Conservation (phyloP, 2,888 invertebrate genomes). For the Acanthococcus lagerstroemiae region DNA sequence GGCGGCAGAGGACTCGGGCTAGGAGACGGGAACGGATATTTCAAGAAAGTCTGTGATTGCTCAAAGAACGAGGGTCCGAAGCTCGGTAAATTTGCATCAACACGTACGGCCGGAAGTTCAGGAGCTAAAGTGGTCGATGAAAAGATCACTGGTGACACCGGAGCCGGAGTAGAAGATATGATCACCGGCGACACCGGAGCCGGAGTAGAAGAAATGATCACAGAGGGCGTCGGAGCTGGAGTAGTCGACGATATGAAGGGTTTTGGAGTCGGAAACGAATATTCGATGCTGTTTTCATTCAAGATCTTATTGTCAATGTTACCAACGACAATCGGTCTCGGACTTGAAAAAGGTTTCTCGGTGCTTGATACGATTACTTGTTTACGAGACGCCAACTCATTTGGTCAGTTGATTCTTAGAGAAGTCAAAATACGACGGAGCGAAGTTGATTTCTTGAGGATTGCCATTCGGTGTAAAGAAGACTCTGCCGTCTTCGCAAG, state of each 20-base stretch:
- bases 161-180: not conserved
- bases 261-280: not conserved
- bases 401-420: too few relatives aligned
- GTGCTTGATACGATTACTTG: too few relatives aligned
- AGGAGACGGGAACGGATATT: not conserved
- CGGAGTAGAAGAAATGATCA: not conserved
- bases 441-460: not conserved
- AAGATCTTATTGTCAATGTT: not conserved
- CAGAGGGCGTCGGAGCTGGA: not conserved
- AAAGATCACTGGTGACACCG: too few relatives aligned
- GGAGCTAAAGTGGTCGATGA: too few relatives aligned
- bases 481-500: not conserved
- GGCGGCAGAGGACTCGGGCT: conserved; percentile 7
- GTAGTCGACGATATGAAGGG: not conserved
- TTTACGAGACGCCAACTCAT: too few relatives aligned
- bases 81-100: too few relatives aligned
- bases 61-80: too few relatives aligned
- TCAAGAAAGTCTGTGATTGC: not conserved
- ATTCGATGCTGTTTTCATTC: not conserved
- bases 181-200: not conserved
- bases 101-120: too few relatives aligned
- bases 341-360: too few relatives aligned
- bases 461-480: not conserved
- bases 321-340: not conserved
- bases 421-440: too few relatives aligned